Base-by-base conservation (phyloP, 2,888 invertebrate species). In the Rhopalosiphum nymphaeae region DNA sequence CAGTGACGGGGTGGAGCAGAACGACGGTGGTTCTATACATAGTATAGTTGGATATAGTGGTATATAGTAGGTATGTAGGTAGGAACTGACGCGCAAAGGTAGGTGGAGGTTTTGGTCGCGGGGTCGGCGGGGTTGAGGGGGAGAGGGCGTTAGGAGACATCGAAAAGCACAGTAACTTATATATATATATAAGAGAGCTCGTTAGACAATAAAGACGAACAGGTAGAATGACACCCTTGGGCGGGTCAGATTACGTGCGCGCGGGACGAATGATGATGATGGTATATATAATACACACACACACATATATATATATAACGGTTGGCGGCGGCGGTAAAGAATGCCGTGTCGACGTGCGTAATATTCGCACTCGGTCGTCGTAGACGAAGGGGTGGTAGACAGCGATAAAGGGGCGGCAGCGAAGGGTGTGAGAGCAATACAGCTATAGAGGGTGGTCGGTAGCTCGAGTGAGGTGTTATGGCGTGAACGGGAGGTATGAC, bases 191-290 rank as follows among this genome's bases (percentile, higher is more conserved):
- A 88, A 90, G 90, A 61, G 93, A 93, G 93, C 93, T 93, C 93
- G 93, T 93, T 93, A 93, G 89, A 93, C 93, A 93, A 93, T 93
- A 90, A 93, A 93, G 90, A 90, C 93, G 90, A 93, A 93, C 93
- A 93, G 93, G 93, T 93, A 93, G 93, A 93, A 93, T 93, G 93
- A 93, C 93, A 93, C 93, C 90, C 93, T 93, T 93, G 93, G 93
- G 93, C 36, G 89, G 89, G 89, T 93, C 93, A 49, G 46, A 90
- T 93, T 93, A 93, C 93, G 49, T 21, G 78, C 21, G 78, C 78
- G 78, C 78, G 89, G 90, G 90, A 90, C 89, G 85, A 90, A 46
- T 87, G 90, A 67, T 61, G 89, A 42, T 89, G 44, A 42, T 21
- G 26, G 42, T 61, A n/a, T 61, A 89, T 90, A 46, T 61, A 61